Base-by-base conservation (phyloP, 2,888 invertebrate genomes). In the Ryuthela nishihirai region DNA sequence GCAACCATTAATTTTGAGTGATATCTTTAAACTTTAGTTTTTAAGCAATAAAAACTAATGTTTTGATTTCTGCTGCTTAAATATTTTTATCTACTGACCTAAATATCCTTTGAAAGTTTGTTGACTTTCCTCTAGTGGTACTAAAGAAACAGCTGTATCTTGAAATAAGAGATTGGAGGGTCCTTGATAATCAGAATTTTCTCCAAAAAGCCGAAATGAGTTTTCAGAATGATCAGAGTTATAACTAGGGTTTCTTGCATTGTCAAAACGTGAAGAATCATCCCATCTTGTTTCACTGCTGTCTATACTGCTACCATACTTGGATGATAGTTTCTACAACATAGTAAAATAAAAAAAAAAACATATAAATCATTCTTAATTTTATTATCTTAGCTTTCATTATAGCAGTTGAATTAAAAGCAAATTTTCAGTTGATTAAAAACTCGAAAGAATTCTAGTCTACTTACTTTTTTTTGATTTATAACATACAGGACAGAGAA, bases 81-180 rank as follows among this genome's bases (percentile, higher is more conserved):
- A 2, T 10, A 17, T 36, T 25, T 23, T 12, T 47, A 26, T 23
- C 18, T 54, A 23, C 18, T 44, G 35, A 34, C 64, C 63, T 17
- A 68, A 52, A 52, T 66, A 68, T 23, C 65, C 64, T 17, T 50
- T 44, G 43, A 62, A 64, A 3, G 58, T 58, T 54, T 66, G 63
- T 20, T 50, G 35, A 20, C 25, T 61, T 23, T 54, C 62, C 25
- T 62, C 54, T 9, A 67, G 23, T 10, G 64, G 55, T 34, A 54
- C 45, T 15, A 67, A 61, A 44, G 53, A 43, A 21, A 46, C 41
- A 15, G 66, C 64, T 24, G 59, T 56, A 55, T 67, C 90, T 77
- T 88, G 87, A 63, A 92, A 80, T 20, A 92, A 72, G 42, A 91
- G 76, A 77, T 91, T 90, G 4, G 83, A 82, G 44, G 82, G 34